Evolutionary conservation across 2,797 vertebrate species (phyloP).

Genomic region (Coreius guichenoti): DNA sequence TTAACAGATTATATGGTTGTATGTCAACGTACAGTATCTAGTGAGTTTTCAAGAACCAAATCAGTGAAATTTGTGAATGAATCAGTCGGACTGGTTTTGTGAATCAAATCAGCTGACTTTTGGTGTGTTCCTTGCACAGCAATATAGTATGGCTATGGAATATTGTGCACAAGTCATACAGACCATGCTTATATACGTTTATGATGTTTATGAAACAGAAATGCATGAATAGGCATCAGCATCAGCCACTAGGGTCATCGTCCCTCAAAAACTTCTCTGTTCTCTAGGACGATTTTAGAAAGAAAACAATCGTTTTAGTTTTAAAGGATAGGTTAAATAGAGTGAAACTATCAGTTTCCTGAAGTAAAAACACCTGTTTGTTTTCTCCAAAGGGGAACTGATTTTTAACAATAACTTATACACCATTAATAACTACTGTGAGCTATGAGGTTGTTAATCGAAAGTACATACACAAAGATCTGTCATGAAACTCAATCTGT

Average conservation of each 20-base stretch:
- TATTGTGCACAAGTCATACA: not conserved
- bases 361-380: not conserved
- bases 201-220: not conserved
- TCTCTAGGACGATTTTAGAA: not conserved
- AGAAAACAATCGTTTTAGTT: not conserved
- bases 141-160: not conserved
- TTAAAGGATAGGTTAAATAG: not conserved
- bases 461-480: no score
- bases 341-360: not conserved
- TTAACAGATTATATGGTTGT: constrained; percentile 1
- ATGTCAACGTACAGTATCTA: not conserved
- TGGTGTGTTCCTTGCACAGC: not conserved
- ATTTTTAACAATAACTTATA: not conserved
- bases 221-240: not conserved
- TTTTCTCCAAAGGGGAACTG: not conserved
- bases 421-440: not conserved
- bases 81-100: not conserved
- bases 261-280: not conserved
- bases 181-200: not conserved
- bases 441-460: no score
- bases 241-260: not conserved
- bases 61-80: not conserved
- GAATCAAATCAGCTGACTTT: not conserved
- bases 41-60: not conserved
- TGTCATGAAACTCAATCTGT: no score